A percentile compares a stretch with the other conserved stretches of the same genome.
phyloP scores from a whole-genome alignment of 2,797 vertebrate species.

The Protonibea diacanthus region DNA sequence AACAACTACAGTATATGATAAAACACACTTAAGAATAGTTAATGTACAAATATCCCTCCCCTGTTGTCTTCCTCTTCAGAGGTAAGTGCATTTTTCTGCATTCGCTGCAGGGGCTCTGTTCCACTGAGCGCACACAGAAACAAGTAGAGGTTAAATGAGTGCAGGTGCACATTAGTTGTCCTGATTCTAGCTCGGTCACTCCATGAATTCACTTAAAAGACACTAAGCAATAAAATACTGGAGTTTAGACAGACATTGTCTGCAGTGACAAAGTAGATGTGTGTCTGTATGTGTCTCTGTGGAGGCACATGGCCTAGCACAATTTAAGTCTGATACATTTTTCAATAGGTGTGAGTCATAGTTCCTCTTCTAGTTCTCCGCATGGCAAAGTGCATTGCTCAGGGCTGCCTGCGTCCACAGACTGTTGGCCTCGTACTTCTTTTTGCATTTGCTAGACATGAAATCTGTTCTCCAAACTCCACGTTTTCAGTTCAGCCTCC shows the following conservation, averaged over 20 bases:
- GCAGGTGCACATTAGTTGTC: conserved; percentile 42
- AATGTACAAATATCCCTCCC: background rate
- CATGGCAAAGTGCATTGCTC: conserved; percentile 49
- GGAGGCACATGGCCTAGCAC: conserved; percentile 49
- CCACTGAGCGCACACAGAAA: conserved; percentile 23
- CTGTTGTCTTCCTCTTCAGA: conserved; percentile 7
- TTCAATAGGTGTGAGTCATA: conserved; percentile 69
- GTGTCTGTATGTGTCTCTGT: conserved; percentile 13
- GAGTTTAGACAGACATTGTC: conserved; percentile 4
- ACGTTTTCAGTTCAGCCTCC: conserved; percentile 65
- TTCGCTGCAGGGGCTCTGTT: conserved; percentile 16
- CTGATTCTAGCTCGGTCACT: conserved; percentile 4
- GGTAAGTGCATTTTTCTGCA: conserved; percentile 24
- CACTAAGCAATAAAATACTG: conserved; percentile 19
- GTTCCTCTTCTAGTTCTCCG: conserved; percentile 47
- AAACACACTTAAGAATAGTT: conserved; percentile 1
- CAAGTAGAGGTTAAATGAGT: conserved; percentile 28
- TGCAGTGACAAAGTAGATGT: conserved; percentile 29
- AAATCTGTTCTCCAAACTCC: conserved; percentile 75
- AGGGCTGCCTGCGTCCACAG: conserved; percentile 54
- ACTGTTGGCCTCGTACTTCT: conserved; percentile 52
- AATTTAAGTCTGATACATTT: conserved; percentile 67
- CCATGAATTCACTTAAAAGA: conserved; percentile 25
- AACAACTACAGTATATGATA: conserved; percentile 3
- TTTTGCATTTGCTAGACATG: conserved; percentile 62